Evolutionary conservation across 2,113 vertebrate species (phyloP).

Genomic region (Barnardius zonarius): DNA sequence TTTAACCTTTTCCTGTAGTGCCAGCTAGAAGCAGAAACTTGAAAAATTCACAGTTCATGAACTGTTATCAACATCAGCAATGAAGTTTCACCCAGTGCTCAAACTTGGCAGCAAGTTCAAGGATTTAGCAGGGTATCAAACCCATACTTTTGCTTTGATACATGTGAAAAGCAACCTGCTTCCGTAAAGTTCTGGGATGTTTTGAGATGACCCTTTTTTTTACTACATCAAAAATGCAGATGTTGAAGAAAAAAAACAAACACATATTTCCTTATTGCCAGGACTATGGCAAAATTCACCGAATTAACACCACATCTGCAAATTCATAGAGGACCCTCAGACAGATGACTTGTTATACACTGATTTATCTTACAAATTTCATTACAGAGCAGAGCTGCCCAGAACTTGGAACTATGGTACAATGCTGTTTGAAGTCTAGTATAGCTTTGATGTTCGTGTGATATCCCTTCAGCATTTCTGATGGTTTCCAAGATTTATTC

Average conservation of each 20-base stretch:
- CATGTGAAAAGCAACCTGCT: neutral
- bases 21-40: neutral
- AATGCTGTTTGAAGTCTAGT: neutral
- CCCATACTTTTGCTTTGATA: neutral
- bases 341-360: neutral
- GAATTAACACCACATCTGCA: neutral
- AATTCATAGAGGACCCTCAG: neutral
- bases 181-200: neutral
- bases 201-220: neutral
- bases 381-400: neutral
- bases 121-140: neutral
- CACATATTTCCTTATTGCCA: neutral
- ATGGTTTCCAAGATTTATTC: neutral
- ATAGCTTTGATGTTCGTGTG: neutral
- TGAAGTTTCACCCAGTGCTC: neutral
- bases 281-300: neutral
- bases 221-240: neutral
- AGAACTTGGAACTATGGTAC: neutral
- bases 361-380: neutral
- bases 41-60: neutral
- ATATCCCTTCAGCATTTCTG: neutral
- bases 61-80: accelerated
- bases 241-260: neutral
- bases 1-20: neutral
- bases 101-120: neutral